Evolutionary conservation across 2,888 invertebrate species (phyloP), one percentile per base, ranked within the genome.

Genomic region (Melangyna quadrimaculata): DNA sequence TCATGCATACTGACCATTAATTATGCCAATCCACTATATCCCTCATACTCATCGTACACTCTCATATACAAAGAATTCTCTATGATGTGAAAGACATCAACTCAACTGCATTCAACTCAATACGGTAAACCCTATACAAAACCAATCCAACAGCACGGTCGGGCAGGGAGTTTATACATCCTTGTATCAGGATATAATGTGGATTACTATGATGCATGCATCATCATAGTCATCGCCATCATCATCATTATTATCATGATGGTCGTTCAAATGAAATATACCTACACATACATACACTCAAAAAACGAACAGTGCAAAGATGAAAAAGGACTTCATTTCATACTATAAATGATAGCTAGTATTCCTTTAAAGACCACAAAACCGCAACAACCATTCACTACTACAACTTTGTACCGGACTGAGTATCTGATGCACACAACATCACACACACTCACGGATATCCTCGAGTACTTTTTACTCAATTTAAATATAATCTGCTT

Each of bases 401-500:
- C 40, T 14, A 57, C 63, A 27, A 29, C 32, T 43, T 37, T 37
- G 24, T n/a, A n/a, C 77, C 55, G 27, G 32, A 55, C 29, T n/a
- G 51, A 22, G 17, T 6, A 37, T 24, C 57, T 22, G 12, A 67
- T n/a, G 48, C 32, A 37, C 45, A 53, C 74, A 53, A 22, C 65
- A 19, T 65, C 14, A 53, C 14, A 53, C 51, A 71, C 55, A 73
- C 37, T n/a, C n/a, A n/a, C n/a, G n/a, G n/a, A 70, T 14, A 14
- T 51, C 55, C 35, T 51, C 57, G 12, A 45, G 65, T 75, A 63
- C 48, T 24, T 24, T 80, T 65, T 63, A 73, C 86, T 81, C 81
- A 86, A 86, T 86, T 86, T 78, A 78, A 86, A 78, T 65, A 86
- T 86, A 86, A 86, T 86, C 81, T 78, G 73, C 65, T 81, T 86